phyloP scores from a whole-genome alignment of 2,113 vertebrate genomes.

The Casuarius casuarius region DNA sequence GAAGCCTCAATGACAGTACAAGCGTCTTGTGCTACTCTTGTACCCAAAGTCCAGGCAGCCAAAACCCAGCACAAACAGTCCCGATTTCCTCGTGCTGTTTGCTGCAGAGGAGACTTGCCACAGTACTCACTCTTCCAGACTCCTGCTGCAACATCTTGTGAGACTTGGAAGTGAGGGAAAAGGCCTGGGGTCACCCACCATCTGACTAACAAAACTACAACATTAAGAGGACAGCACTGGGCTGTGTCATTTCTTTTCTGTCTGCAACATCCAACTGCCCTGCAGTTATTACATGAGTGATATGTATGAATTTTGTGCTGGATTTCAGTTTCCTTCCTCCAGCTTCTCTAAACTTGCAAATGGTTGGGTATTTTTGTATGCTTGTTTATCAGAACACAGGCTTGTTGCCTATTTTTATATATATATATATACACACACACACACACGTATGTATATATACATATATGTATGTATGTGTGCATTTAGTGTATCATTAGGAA shows the following conservation, averaged over 20 bases:
- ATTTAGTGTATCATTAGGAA: background rate
- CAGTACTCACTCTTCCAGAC: background rate
- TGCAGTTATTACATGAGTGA: background rate
- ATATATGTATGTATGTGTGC: background rate
- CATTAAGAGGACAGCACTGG: background rate
- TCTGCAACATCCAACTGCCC: background rate
- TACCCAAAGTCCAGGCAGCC: background rate
- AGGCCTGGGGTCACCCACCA: background rate
- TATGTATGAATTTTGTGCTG: background rate
- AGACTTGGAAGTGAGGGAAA: background rate
- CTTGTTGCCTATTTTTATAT: background rate
- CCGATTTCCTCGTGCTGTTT: background rate
- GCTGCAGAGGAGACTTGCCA: background rate
- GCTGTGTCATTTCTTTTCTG: background rate
- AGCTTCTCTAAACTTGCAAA: background rate
- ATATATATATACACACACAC: too few relatives aligned
- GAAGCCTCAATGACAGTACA: fast-evolving
- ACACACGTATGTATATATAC: too few relatives aligned
- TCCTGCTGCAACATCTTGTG: background rate
- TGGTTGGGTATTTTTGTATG: background rate
- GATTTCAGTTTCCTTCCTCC: background rate
- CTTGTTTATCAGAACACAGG: background rate
- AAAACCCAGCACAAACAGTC: background rate
- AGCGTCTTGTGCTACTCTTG: background rate
- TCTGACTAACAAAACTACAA: background rate